Base-by-base conservation (phyloP, 2,113 vertebrate species). In the Cettia cetti region DNA sequence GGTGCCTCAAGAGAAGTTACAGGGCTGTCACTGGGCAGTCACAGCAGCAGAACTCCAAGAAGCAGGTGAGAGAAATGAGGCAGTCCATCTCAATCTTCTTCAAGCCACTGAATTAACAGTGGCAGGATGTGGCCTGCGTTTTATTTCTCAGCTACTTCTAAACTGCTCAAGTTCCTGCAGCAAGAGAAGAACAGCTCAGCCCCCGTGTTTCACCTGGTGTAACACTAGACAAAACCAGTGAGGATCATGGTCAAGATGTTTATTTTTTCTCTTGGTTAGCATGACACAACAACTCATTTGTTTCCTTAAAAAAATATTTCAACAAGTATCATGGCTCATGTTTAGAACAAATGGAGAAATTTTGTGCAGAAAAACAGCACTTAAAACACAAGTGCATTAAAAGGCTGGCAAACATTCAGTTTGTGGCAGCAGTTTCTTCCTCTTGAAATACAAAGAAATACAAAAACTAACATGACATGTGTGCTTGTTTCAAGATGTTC, bases 361-460 rank as follows among this genome's bases (percentile, higher is more conserved):
- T 82, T 14, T 81, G 84, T 90, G 59, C 74, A 72, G 91, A 59
- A 85, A 90, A 97, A 95, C 93, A 94, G 33, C 93, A 96, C 95
- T 97, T 92, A 79, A 71, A 45, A 65, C 31, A 75, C 63, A 68
- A 82, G 74, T 45, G 40, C 95, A 96, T 94, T 95, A 95, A 96
- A 95, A 93, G 86, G 89, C 86, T 71, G 92, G 60, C 92, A 94
- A 97, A 95, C 50, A 90, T 64, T 86, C 72, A 17, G 92, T 86
- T 93, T 92, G 92, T 91, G 89, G 92, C 65, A 88, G 92, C 86
- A 90, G 89, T 72, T 69, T 95, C 95, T 94, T 85, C 92, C 93
- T 96, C 92, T 95, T 50, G 70, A 98, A 97, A 98, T 69, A 97
- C 65, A 95, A 97, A 97, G 96, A 96, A 94, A 94, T 68, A 91